These are phyloP conservation scores for Ploceus nigricollis DNA, from an alignment of 2,113 vertebrate species.

Conservation along the genomic window DNA sequence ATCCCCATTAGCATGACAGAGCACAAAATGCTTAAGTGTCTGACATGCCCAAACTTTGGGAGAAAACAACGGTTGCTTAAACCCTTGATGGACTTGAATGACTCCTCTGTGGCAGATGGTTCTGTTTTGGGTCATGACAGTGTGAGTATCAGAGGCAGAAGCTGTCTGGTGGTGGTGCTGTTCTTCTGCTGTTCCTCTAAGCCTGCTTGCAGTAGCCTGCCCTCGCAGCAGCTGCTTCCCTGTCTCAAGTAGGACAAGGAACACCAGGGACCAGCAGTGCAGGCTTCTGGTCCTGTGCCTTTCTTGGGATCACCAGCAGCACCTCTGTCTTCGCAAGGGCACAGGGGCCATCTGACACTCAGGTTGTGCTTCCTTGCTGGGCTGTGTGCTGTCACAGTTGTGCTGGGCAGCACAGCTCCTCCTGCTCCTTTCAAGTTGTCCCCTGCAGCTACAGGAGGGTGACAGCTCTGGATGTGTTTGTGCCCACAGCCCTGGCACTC, in stretches of 20 bases:
- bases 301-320: not conserved
- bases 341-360: rapidly evolving
- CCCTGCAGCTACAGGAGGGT: not conserved
- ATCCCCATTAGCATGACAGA: too few species aligned
- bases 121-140: not conserved
- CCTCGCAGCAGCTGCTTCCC: not conserved
- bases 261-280: not conserved
- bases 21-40: rapidly evolving
- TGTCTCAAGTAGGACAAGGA: not conserved
- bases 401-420: not conserved
- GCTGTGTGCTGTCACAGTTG: rapidly evolving
- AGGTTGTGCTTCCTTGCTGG: rapidly evolving
- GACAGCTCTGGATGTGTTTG: not conserved
- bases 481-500: not conserved
- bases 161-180: not conserved
- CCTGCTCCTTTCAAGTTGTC: not conserved
- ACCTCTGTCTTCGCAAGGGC: not conserved
- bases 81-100: not conserved
- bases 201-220: not conserved
- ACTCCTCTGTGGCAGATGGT: not conserved
- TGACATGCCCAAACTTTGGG: not conserved
- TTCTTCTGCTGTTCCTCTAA: not conserved
- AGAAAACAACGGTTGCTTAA: not conserved
- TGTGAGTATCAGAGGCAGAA: rapidly evolving
- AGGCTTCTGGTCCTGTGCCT: not conserved